Conservation (phyloP, 1,140 invertebrate species). For the Euura lappo region DNA sequence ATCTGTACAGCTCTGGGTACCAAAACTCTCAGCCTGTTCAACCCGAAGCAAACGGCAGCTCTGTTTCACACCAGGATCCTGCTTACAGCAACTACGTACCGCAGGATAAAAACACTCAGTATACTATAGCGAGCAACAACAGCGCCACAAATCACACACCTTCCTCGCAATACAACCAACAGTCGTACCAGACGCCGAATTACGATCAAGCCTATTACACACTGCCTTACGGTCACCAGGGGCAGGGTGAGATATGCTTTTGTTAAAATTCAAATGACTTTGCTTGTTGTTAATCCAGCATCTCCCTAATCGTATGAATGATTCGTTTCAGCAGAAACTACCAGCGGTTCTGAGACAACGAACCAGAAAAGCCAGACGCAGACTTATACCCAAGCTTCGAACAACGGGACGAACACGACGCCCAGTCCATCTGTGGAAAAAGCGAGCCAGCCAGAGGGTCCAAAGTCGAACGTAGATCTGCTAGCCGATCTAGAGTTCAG, state of each 20-base stretch:
- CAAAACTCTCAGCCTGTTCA: constrained; percentile 44
- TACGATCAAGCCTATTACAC: constrained; percentile 58
- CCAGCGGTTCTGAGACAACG: constrained; percentile 16
- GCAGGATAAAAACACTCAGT: constrained; percentile 52
- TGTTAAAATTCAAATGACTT: not conserved
- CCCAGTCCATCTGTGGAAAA: constrained; percentile 36
- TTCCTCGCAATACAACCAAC: constrained; percentile 47
- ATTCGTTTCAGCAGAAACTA: constrained; percentile 26
- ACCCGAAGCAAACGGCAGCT: constrained; percentile 23
- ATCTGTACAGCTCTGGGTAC: constrained; percentile 64
- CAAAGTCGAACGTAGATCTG: constrained; percentile 74
- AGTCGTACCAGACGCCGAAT: constrained; percentile 29
- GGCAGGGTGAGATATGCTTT: constrained; percentile 37
- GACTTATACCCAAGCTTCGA: constrained; percentile 46
- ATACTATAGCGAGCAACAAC: constrained; percentile 60
- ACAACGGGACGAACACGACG: constrained; percentile 39
- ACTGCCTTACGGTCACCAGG: constrained; percentile 59
- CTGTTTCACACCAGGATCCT: not conserved
- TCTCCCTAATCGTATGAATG: not conserved
- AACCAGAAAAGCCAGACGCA: constrained; percentile 37
- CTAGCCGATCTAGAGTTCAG: constrained; percentile 79
- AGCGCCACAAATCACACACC: constrained; percentile 45
- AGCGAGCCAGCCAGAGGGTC: constrained; percentile 17
- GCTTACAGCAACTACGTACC: constrained; percentile 17
- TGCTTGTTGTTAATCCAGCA: not conserved